Percentiles rank a stretch among this genome's conserved stretches.
Evolutionary conservation across 2,113 vertebrate species (phyloP).

Genomic region (Mobula hypostoma): DNA sequence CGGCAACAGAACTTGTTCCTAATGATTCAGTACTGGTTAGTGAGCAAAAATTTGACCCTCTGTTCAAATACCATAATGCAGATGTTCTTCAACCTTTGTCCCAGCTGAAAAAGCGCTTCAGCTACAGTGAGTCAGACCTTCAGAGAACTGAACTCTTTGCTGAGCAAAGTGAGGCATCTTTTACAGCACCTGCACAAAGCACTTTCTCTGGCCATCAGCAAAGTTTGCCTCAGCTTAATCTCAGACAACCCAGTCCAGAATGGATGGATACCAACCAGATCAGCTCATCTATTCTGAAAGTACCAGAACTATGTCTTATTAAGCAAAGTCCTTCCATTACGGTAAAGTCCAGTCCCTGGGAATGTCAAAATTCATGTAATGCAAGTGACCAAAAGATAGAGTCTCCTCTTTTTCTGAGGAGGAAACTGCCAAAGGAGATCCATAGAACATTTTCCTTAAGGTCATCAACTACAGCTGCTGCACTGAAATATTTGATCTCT

Average conservation of each 20-base stretch:
- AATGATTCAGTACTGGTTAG: slow-evolving; percentile 53
- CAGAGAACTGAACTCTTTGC: slow-evolving; percentile 55
- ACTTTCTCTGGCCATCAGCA: slow-evolving; percentile 47
- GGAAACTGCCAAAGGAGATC: slow-evolving; percentile 51
- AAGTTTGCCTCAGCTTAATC: slow-evolving; percentile 53
- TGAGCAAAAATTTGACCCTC: slow-evolving; percentile 62
- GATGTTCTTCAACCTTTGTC: slow-evolving; percentile 58
- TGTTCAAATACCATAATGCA: slow-evolving; percentile 63
- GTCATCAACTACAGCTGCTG: slow-evolving; percentile 41
- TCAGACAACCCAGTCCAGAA: slow-evolving; percentile 41
- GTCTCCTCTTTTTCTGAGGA: slow-evolving; percentile 49
- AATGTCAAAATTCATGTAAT: slow-evolving; percentile 49
- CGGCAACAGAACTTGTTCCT: slow-evolving; percentile 40
- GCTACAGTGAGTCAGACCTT: slow-evolving; percentile 85
- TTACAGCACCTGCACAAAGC: slow-evolving; percentile 56
- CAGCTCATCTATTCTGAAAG: background rate
- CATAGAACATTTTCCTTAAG: slow-evolving; percentile 67
- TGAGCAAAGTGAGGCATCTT: slow-evolving; percentile 61
- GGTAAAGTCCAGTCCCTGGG: slow-evolving; percentile 64
- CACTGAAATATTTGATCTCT: slow-evolving; percentile 24
- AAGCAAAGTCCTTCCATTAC: slow-evolving; percentile 48
- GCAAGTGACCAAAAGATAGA: slow-evolving; percentile 44
- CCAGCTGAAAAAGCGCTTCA: slow-evolving; percentile 60
- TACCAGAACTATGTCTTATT: slow-evolving; percentile 42
- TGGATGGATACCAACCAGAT: background rate